Base-by-base conservation (phyloP, 1,140 invertebrate species). In the Sycophaga agraensis region DNA sequence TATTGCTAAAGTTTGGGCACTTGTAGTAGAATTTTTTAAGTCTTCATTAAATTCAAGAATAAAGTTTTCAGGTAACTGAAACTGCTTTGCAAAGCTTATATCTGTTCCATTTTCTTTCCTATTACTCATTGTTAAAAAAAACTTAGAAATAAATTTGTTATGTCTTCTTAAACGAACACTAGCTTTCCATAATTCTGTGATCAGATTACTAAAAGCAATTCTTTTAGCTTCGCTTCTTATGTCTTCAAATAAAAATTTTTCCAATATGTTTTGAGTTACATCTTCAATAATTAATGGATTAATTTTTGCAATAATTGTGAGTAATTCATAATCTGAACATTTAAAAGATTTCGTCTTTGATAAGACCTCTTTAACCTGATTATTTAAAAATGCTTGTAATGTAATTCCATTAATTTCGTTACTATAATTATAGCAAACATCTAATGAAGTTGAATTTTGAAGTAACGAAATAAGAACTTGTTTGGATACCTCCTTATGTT, bases 241-340 rank as follows among this genome's bases (percentile, higher is more conserved):
- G 58, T 69, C 46, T 57, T 63, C 54, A n/a, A 65, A 42, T 39
- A 76, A 55, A 50, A 73, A 63, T 65, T 60, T 74, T 35, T 62
- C 57, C 11, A 79, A 45, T 14, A 78, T 68, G 37, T 28, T 37
- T 46, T 71, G 58, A 24, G 67, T 68, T 31, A 68, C 72, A 21
- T 60, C 70, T 50, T 78, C 77, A 34, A 79, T 68, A 16, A 78
- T 60, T 4, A 75, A 37, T 51, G 77, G 76, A 72, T 80, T 78
- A 1, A 77, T 65, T 55, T 65, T 63, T 22, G 72, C 53, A 31
- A 80, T 68, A 34, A 59, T 53, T 22, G 42, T 49, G 1, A 80
- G 50, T 42, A 72, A 42, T 9, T 71, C 39, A 53, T 71, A 78
- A 58, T 75, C 69, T 11, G 42, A 42, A 6, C 6, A 14, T 6